A percentile compares a stretch with the other conserved stretches of the same genome.
phyloP scores from a whole-genome alignment of 2,888 invertebrate species.

The Portevinia maculata region DNA sequence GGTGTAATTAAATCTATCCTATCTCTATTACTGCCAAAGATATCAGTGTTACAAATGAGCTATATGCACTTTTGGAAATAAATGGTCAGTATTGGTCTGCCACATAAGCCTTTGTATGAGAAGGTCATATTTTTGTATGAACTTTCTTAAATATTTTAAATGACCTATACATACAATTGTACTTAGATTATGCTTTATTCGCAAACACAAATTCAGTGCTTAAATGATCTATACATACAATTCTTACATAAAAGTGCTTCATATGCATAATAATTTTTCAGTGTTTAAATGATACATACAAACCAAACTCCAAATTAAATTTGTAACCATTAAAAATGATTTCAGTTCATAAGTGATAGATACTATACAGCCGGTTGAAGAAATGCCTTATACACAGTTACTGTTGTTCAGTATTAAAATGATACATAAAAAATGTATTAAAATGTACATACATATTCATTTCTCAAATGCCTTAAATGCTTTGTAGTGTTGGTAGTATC shows the following conservation, averaged over 20 bases:
- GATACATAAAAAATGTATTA: constrained; percentile 3
- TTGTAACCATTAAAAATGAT: constrained; percentile 22
- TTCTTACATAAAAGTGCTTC: constrained; percentile 17
- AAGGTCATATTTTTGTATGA: constrained; percentile 18
- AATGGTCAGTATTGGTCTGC: constrained; percentile 20
- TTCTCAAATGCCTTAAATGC: constrained; percentile 24
- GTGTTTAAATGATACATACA: constrained; percentile 18
- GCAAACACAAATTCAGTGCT: constrained; percentile 21
- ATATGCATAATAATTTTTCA: constrained; percentile 28
- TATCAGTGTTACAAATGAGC: constrained; percentile 17
- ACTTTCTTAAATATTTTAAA: constrained; percentile 23
- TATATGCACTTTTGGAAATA: constrained; percentile 9
- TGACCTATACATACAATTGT: constrained; percentile 13
- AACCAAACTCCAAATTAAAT: constrained; percentile 17
- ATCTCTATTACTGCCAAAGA: constrained; percentile 7
- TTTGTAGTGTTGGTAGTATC: constrained; percentile 19
- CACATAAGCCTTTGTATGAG: constrained; percentile 16
- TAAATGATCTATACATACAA: constrained; percentile 20
- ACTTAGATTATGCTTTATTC: constrained; percentile 6
- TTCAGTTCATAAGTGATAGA: constrained; percentile 17
- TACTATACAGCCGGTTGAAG: constrained; percentile 3
- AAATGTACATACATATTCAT: constrained; percentile 19
- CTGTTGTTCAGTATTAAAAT: constrained; percentile 9
- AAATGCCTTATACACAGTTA: constrained; percentile 15
- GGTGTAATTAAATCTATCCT: constrained; percentile 18